phyloP scores from a whole-genome alignment of 2,113 vertebrate genomes.

The Meles meles region DNA sequence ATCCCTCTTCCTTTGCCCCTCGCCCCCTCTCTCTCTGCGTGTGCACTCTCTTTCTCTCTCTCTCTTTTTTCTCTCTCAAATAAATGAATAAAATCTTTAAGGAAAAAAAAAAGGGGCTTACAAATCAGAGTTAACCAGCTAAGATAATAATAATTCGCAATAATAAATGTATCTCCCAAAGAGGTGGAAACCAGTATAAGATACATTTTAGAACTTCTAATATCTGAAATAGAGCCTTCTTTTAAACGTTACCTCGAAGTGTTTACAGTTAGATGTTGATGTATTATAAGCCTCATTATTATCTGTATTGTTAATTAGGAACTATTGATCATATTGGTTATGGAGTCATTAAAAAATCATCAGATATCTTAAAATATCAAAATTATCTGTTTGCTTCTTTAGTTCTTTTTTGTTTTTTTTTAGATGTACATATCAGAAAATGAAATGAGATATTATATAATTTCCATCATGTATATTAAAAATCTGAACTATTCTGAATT shows the following conservation, averaged over 20 bases:
- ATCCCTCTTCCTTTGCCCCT: neutral
- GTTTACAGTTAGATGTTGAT: neutral
- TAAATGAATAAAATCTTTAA: neutral
- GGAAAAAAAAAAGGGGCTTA: neutral
- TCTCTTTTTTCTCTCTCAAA: neutral
- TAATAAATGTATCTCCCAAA: neutral
- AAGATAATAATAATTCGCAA: neutral
- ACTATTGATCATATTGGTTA: neutral
- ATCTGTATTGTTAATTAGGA: neutral
- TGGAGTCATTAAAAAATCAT: neutral
- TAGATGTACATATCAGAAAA: neutral
- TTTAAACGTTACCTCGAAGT: neutral
- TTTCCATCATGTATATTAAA: neutral
- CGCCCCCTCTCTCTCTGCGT: fast-evolving
- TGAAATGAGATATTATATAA: neutral
- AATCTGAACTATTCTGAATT: neutral
- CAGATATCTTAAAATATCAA: neutral
- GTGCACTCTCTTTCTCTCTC: neutral
- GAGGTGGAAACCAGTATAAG: neutral
- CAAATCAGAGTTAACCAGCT: neutral
- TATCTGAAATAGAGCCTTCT: neutral
- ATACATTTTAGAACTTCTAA: neutral
- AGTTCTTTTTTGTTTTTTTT: neutral
- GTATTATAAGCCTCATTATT: neutral
- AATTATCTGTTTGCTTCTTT: neutral